Evolutionary conservation across 1,140 invertebrate species (phyloP), one percentile per base, ranked within the genome.

Genomic region (Colletes latitarsis): DNA sequence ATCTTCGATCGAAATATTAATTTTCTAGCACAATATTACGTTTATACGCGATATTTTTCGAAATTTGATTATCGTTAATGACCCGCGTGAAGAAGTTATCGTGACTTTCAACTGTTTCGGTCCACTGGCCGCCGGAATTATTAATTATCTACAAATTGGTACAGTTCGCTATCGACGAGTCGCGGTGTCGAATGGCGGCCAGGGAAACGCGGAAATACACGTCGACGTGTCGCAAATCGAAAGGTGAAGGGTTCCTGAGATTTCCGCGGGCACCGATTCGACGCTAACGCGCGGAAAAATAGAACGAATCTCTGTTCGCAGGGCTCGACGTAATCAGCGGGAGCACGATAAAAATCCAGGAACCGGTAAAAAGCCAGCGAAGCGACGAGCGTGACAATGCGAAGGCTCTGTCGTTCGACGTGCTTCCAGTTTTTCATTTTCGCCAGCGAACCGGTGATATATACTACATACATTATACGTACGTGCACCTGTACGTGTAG

Each of bases 271-370:
- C 15, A 8, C 3, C 30, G 14, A 21, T 4, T 39, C 12, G 19
- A 39, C 6, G 14, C 5, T 6, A 41, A 57, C 55, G 55, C 17
- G 17, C 53, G 55, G 14, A 6, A 57, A 68, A 66, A 46, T 53
- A n/a, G 21, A 19, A 10, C 21, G 21, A 17, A 19, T n/a, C 15
- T n/a, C 46, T 39, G 52, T 53, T 77, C n/a, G 66, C 41, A n/a
- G 9, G 30, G 76, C 71, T 21, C 41, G 57, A n/a, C 46, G 67
- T 71, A 71, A 77, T 77, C 76, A 77, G 57, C 66, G 21, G 5
- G n/a, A 15, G 41, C 55, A 19, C 39, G 57, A 77, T 70, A 77
- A 71, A 77, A 71, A 62, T 77, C 43, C 64, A 10, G 9, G 1
- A 12, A 5, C n/a, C 5, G 17, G 43, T 52, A n/a, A 63, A 77